These are phyloP conservation scores for Macroglossus sobrinus DNA, from an alignment of 2,113 vertebrate species.

Conservation along the genomic window DNA sequence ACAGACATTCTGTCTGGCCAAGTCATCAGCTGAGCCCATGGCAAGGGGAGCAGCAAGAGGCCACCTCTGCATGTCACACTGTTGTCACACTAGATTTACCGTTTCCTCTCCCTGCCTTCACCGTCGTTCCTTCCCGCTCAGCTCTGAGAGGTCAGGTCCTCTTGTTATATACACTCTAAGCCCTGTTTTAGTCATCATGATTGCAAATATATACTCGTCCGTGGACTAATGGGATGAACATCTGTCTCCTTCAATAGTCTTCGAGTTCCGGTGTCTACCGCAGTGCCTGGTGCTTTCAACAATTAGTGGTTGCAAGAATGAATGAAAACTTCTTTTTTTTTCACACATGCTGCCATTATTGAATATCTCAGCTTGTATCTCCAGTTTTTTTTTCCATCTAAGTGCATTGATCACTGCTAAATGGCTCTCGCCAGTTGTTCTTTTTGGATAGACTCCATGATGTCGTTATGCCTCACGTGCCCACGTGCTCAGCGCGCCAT, in stretches of 20 bases:
- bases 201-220: not conserved
- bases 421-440: not conserved
- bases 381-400: not conserved
- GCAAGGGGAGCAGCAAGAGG: not conserved
- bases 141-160: not conserved
- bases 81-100: not conserved
- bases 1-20: not conserved
- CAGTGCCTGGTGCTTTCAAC: not conserved
- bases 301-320: not conserved
- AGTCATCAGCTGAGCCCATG: not conserved
- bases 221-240: not conserved
- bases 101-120: not conserved
- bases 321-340: not conserved
- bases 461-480: not conserved
- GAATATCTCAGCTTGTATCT: not conserved
- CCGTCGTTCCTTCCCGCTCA: not conserved
- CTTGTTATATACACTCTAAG: not conserved
- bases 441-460: not conserved
- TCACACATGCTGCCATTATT: not conserved
- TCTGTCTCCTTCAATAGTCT: not conserved
- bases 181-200: not conserved
- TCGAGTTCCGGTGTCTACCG: not conserved
- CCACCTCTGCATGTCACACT: not conserved
- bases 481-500: not conserved
- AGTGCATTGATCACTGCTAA: constrained; percentile 10